Conservation (phyloP, 2,888 invertebrate genomes). For the Tachystola acroxantha region DNA sequence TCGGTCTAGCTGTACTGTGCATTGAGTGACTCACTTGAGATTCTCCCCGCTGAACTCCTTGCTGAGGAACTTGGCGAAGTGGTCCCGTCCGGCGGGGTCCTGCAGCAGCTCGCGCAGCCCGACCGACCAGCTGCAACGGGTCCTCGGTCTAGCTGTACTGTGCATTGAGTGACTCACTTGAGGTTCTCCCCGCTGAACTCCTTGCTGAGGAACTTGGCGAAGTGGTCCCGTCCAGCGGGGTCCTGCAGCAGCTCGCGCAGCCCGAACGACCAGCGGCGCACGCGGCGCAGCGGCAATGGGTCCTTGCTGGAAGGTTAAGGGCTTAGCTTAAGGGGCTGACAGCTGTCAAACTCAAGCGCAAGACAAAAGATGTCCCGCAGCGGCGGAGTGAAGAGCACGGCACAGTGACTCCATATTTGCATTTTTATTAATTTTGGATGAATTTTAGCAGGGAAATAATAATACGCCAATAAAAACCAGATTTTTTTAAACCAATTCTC, state of each 20-base stretch:
- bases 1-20: too few species aligned
- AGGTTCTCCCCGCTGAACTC: conserved; percentile 99
- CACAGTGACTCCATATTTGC: too few species aligned
- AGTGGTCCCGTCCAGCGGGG: conserved; percentile 97
- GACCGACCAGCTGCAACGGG: conserved; percentile 99
- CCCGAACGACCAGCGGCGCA: conserved; percentile 98
- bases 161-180: conserved; percentile 89
- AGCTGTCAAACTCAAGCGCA: too few species aligned
- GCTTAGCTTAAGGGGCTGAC: conserved; percentile 7
- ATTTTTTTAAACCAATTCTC: too few species aligned
- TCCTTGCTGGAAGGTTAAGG: conserved; percentile 84
- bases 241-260: conserved; percentile 96
- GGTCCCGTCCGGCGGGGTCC: conserved; percentile 98
- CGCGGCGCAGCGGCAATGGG: conserved; percentile 90
- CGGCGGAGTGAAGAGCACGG: too few species aligned
- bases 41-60: conserved; percentile 99
- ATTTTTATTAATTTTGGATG: too few species aligned
- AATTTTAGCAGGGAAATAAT: too few species aligned
- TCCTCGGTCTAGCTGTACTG: too few species aligned
- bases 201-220: conserved; percentile 96
- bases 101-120: conserved; percentile 95
- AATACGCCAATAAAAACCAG: too few species aligned
- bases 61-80: conserved; percentile 95
- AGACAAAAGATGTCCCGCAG: too few species aligned
- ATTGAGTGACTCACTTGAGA: conserved; percentile 89